Conservation (phyloP, 2,797 vertebrate genomes). For the Graptemys geographica region DNA sequence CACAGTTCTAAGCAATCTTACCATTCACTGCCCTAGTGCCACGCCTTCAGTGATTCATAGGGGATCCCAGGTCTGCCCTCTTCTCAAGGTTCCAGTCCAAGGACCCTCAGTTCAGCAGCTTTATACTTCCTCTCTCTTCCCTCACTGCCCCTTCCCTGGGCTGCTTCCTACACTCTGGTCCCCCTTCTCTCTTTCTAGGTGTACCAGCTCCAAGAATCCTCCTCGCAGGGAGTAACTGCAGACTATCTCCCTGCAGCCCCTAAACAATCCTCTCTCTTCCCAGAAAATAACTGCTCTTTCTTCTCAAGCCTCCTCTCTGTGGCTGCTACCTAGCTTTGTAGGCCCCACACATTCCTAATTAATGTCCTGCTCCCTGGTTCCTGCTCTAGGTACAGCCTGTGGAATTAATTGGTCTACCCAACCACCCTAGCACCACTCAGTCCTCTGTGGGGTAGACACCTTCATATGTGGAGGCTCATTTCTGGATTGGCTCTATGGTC, state of each 20-base stretch:
- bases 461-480: not conserved
- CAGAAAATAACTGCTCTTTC: not conserved
- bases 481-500: fast-evolving
- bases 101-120: not conserved
- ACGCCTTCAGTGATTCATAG: not conserved
- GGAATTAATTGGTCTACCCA: not conserved
- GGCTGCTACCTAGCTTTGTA: not conserved
- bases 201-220: not conserved
- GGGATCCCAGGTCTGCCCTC: not conserved
- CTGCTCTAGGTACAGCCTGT: not conserved
- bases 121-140: not conserved
- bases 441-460: no score
- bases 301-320: not conserved
- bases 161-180: not conserved
- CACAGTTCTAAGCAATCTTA: not conserved
- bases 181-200: not conserved
- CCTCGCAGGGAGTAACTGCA: not conserved
- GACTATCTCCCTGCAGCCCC: no score
- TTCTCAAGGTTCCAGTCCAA: not conserved
- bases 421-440: no score
- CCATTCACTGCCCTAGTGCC: not conserved
- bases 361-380: not conserved
- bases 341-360: not conserved
- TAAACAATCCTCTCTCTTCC: no score
- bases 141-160: not conserved